Conservation (phyloP, 2,888 invertebrate species). For the Cryptophagus acutangulus region DNA sequence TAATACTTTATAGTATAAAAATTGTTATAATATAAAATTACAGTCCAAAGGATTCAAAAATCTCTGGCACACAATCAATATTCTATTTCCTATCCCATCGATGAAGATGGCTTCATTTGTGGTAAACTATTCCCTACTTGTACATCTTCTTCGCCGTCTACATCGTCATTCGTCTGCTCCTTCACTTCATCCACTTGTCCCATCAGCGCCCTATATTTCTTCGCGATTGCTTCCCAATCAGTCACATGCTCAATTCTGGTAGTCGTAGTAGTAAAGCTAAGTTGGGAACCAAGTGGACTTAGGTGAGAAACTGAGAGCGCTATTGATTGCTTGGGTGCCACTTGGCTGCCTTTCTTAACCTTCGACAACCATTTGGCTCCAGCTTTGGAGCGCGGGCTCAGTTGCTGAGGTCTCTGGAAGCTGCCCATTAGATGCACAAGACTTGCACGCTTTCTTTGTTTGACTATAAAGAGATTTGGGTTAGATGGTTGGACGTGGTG, state of each 20-base stretch:
- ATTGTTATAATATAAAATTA: too few species aligned
- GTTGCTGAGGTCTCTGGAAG: constrained; percentile 59
- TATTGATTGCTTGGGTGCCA: constrained; percentile 74
- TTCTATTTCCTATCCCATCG: constrained; percentile 24
- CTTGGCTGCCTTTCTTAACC: constrained; percentile 74
- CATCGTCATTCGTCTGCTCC: constrained; percentile 39
- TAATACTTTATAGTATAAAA: too few species aligned
- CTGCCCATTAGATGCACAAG: constrained; percentile 78
- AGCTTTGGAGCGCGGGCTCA: constrained; percentile 80
- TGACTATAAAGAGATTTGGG: constrained; percentile 31
- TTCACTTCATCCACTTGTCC: constrained; percentile 58
- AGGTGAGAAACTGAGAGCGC: constrained; percentile 75
- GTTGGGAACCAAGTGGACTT: constrained; percentile 78
- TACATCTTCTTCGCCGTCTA: constrained; percentile 40
- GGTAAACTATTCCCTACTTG: constrained; percentile 12
- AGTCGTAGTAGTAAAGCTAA: constrained; percentile 71
- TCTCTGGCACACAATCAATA: too few species aligned
- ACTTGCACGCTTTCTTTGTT: constrained; percentile 60
- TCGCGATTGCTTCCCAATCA: constrained; percentile 86
- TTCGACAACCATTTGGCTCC: constrained; percentile 86
- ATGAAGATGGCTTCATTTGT: constrained; percentile 24
- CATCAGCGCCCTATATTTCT: constrained; percentile 76
- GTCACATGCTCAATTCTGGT: constrained; percentile 83
- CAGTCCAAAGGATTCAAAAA: too few species aligned
- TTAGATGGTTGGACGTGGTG: not conserved